Evolutionary conservation across 1,140 invertebrate species (phyloP), one percentile per base, ranked within the genome.

Genomic region (Halictus rubicundus): DNA sequence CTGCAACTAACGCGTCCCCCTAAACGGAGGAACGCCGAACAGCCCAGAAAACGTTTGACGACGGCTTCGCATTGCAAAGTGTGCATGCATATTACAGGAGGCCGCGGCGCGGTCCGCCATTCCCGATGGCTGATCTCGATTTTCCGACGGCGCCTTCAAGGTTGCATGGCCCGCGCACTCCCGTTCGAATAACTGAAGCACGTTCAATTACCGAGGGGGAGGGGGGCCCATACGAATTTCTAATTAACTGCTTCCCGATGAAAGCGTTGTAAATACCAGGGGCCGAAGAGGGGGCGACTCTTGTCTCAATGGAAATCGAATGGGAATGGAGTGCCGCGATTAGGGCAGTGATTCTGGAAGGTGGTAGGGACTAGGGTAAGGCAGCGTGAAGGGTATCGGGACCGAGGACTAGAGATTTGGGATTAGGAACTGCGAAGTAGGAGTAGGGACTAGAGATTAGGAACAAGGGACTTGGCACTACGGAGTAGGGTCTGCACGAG

Each of bases 1-100:
- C 49, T 71, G 59, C 61, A 77, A 74, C 74, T 73, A 81, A 79
- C 65, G 49, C 39, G 39, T 64, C 39, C 42, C 57, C 54, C 16
- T 60, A 63, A 46, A 39, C 49, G 52, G 79, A 57, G 54, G 63
- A 68, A 81, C 78, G 71, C 4, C 52, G 78, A n/a, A 32, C 32
- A 32, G 32, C 32, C 12, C 21, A 10, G n/a, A 52, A 52, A 39
- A 52, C 37, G 52, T 69, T 65, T 21, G 63, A 49, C 46, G 52
- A 68, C n/a, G 37, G 79, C 71, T 68, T 46, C 39, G 21, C 61
- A 74, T 75, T 60, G 70, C 68, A 27, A 70, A 66, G 64, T 25
- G 39, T 49, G 64, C 64, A 66, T 66, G 64, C 64, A 66, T 66
- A 66, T 66, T 46, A 25, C 64, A 66, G 39, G 37, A 66, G 39